These are phyloP conservation scores for Bostrychus sinensis DNA, from an alignment of 2,113 vertebrate species.

Conservation along the genomic window DNA sequence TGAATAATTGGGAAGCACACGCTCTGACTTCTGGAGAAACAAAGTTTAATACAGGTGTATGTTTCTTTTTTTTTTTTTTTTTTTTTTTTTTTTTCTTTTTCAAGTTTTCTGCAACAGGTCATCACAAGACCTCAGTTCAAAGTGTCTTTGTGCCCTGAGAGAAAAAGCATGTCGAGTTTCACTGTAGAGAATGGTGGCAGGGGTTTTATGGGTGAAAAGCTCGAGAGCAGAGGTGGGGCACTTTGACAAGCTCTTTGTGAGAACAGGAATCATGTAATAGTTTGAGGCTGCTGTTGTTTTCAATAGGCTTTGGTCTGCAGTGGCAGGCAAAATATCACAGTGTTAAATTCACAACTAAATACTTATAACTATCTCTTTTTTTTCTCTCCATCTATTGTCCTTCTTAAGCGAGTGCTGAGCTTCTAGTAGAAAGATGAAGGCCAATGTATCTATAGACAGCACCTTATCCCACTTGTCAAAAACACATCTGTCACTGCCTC, in stretches of 20 bases:
- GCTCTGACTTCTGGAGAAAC: too few species aligned
- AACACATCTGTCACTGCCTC: slow-evolving; percentile 58
- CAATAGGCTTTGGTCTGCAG: slow-evolving; percentile 56
- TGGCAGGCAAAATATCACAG: slow-evolving; percentile 65
- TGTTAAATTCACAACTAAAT: slow-evolving; percentile 71
- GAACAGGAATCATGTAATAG: slow-evolving; percentile 78
- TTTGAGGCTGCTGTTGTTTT: slow-evolving; percentile 71
- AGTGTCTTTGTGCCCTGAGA: slow-evolving; percentile 73
- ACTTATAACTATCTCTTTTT: too few species aligned
- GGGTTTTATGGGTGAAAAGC: slow-evolving; percentile 77
- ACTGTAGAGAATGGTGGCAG: slow-evolving; percentile 33
- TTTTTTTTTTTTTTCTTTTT: too few species aligned
- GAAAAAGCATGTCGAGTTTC: slow-evolving; percentile 7
- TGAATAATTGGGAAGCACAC: too few species aligned
- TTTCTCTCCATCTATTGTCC: slow-evolving; percentile 51
- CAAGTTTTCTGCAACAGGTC: slow-evolving; percentile 72
- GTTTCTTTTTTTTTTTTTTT: too few species aligned
- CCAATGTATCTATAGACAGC: slow-evolving; percentile 36
- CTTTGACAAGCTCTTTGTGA: slow-evolving; percentile 74
- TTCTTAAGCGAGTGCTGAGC: slow-evolving; percentile 62
- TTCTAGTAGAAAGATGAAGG: slow-evolving; percentile 67
- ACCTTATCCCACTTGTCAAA: slow-evolving; percentile 56
- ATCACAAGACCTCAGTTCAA: slow-evolving; percentile 72
- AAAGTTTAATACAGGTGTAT: too few species aligned
- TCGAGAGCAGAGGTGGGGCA: slow-evolving; percentile 73